Conservation (phyloP, 2,888 invertebrate species). For the Pseudococcus jackbeardsleyi region DNA sequence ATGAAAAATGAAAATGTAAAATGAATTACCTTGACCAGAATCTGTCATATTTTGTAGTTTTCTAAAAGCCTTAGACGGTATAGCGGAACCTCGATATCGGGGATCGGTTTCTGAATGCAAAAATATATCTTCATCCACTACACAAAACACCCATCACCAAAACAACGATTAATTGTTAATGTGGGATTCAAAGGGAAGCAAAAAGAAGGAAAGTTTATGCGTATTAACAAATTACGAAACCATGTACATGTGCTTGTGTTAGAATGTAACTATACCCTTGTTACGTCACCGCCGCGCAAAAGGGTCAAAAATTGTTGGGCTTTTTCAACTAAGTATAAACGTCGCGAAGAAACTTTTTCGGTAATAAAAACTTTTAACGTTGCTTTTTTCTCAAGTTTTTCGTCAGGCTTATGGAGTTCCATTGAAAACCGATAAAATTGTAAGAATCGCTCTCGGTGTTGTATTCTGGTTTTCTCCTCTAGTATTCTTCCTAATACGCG, state of each 20-base stretch:
- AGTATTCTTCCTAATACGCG: background rate
- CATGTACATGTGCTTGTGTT: constrained; percentile 1
- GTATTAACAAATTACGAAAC: constrained; percentile 10
- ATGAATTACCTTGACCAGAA: constrained; percentile 67
- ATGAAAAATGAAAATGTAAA: background rate
- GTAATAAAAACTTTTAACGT: constrained; percentile 11
- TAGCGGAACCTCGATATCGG: constrained; percentile 76
- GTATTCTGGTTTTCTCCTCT: background rate
- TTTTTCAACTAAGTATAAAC: background rate
- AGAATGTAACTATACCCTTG: background rate
- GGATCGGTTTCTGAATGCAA: constrained; percentile 76
- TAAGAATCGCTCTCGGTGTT: background rate
- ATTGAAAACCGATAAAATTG: constrained; percentile 25
- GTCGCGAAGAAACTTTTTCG: background rate
- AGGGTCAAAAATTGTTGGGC: constrained; percentile 18
- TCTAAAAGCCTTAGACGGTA: constrained; percentile 79
- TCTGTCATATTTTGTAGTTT: constrained; percentile 78
- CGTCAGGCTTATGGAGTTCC: background rate
- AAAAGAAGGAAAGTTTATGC: background rate
- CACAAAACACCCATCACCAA: constrained; percentile 55
- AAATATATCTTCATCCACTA: constrained; percentile 74
- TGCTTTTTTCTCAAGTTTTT: background rate
- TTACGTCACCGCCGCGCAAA: background rate
- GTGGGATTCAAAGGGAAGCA: background rate
- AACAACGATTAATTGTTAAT: constrained; percentile 45